Evolutionary conservation across 1,140 invertebrate genomes (phyloP), one percentile per base, ranked within the genome.

Genomic region (Lethrus apterus): DNA sequence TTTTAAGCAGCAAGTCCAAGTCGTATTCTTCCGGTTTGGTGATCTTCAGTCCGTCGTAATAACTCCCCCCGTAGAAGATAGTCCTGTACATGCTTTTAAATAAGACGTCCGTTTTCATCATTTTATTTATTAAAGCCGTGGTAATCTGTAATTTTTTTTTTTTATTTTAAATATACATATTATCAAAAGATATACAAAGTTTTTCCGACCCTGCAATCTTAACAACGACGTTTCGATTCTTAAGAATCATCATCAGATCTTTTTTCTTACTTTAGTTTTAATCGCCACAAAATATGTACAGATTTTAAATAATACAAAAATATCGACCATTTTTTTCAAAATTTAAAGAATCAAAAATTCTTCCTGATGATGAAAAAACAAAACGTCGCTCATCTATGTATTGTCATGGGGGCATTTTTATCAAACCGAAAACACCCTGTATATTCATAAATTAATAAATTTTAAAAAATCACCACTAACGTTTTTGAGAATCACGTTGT

Each of bases 1-100:
- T 13, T 8, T 23, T 15, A 10, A 58, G 21, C 14, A 58, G 36
- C 11, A 55, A 44, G 19, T 58, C 67, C 50, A 76, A 58, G 57
- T 76, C 74, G 50, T 69, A 76, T 50, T 77, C 74, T 48, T 72
- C 65, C 3, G 74, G 63, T 38, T 62, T 64, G 0, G 63, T 63
- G 4, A 74, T 63, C 58, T 71, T 74, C 8, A 74, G 67, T 4
- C 60, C 60, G 50, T 77, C 74, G 40, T 69, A 73, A 10, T 67
- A 72, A 51, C 73, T 75, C 0, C 74, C 74, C 2, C 63, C 69
- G 33, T 65, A 73, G 42, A 66, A 63, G 2, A 66, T 62, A 52
- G 61, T 45, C 18, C 59, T 56, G 40, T 46, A 67, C 0, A 57
- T 11, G 23, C 44, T 44, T 7, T 38, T 15, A 30, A 58, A 58